Conservation (phyloP, 2,888 invertebrate genomes). For the Cyaniris semiargus region DNA sequence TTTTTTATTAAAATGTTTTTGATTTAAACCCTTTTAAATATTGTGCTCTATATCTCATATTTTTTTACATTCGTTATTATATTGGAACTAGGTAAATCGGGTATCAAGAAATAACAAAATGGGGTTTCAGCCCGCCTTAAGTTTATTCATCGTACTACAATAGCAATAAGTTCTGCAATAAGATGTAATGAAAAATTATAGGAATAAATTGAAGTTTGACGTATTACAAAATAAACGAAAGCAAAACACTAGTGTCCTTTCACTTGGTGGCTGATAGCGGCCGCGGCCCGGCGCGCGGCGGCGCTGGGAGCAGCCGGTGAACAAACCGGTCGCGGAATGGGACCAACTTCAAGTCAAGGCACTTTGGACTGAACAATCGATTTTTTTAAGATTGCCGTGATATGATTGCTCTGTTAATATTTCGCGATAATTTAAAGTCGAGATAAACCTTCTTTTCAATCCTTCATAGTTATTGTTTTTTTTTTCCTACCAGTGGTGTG, state of each 20-base stretch:
- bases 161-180: neutral
- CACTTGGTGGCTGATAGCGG: constrained; percentile 65
- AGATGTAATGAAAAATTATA: constrained; percentile 20
- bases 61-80: no score
- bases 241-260: constrained; percentile 77
- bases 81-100: no score
- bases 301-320: constrained; percentile 64
- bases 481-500: no score
- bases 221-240: constrained; percentile 63
- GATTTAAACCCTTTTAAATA: no score
- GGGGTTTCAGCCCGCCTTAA: no score
- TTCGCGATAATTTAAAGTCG: neutral
- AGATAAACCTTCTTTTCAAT: no score
- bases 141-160: no score
- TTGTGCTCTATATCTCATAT: no score
- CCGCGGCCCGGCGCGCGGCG: no score
- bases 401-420: constrained; percentile 30
- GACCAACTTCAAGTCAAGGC: constrained; percentile 71
- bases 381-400: constrained; percentile 59
- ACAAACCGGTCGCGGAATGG: constrained; percentile 75
- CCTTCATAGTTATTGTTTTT: no score
- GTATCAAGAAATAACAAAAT: no score
- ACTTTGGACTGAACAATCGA: constrained; percentile 75
- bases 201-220: constrained; percentile 36
- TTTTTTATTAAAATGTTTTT: no score